Evolutionary conservation across 1,140 invertebrate genomes (phyloP), one percentile per base, ranked within the genome.

Genomic region (Zaprionus inermis): DNA sequence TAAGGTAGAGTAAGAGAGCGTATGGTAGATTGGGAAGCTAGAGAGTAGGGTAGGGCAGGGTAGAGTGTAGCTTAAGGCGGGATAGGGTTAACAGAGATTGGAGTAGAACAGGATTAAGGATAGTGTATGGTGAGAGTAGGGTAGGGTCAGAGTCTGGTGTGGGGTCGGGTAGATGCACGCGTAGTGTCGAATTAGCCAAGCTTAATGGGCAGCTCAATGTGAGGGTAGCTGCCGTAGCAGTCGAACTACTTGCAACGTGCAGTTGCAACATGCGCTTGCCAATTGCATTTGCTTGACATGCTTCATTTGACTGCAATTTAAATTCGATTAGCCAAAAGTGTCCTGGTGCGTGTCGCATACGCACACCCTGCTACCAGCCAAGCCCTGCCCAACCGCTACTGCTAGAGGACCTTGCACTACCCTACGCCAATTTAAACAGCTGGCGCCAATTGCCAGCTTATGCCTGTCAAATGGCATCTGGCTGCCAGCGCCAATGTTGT

Each of bases 281-380:
- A 77, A 79, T 71, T 71, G 81, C 77, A 70, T 70, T 79, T 69
- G 72, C 32, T 20, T 32, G 69, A 28, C 79, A 59, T 69, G 72
- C 79, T 88, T 82, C 83, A 77, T 77, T 79, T 88, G 56, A 41
- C 66, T 61, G 79, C 63, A 79, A 64, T 74, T 83, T 46, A 77
- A 72, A 86, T 86, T 82, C 84, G 83, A 86, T 88, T 88, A 85
- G 76, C 67, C 73, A 58, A 70, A 79, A 72, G 82, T 73, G 71
- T 76, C 41, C 52, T 68, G 55, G 64, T 56, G 72, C 56, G 36
- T 52, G 65, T 65, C 41, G 44, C 44, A 49, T n/a, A n/a, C n/a
- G n/a, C n/a, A n/a, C n/a, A n/a, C n/a, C n/a, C n/a, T n/a, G n/a
- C n/a, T n/a, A n/a, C n/a, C n/a, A n/a, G n/a, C n/a, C n/a, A n/a